Percentiles rank a stretch among this genome's conserved stretches.
Evolutionary conservation across 2,113 vertebrate species (phyloP).

Genomic region (Syngnathoides biaculeatus): DNA sequence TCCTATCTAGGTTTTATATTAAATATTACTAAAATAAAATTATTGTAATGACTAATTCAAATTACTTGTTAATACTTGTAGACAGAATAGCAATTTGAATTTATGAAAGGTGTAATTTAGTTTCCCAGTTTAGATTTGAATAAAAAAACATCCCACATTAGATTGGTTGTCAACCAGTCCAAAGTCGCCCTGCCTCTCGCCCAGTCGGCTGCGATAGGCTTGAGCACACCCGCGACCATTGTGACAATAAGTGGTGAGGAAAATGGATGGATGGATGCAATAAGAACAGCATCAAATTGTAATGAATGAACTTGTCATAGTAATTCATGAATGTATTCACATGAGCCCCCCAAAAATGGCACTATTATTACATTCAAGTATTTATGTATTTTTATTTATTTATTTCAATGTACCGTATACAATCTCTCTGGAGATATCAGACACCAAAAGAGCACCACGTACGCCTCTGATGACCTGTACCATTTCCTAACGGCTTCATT

Average conservation of each 20-base stretch:
- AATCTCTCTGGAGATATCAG: slow-evolving; percentile 31
- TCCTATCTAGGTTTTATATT: background rate
- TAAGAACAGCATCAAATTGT: too few species aligned
- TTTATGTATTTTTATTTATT: slow-evolving; percentile 10
- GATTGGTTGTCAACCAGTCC: background rate
- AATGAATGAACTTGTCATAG: background rate
- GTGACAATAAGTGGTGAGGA: too few species aligned
- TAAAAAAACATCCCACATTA: too few species aligned
- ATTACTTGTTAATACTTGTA: background rate
- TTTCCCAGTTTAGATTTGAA: background rate
- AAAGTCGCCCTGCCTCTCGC: too few species aligned
- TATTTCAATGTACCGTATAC: slow-evolving; percentile 7
- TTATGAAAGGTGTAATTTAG: background rate
- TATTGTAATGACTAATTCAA: background rate
- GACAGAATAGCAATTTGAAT: background rate
- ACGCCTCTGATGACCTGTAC: slow-evolving; percentile 50
- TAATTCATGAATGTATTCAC: background rate
- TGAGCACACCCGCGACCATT: too few species aligned
- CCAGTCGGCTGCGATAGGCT: too few species aligned
- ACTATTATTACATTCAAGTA: slow-evolving; percentile 18
- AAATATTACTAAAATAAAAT: too few species aligned
- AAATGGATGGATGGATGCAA: too few species aligned
- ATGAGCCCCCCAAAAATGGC: background rate
- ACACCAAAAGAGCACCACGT: slow-evolving; percentile 7
- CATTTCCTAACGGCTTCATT: slow-evolving; percentile 58